A percentile compares a stretch with the other conserved stretches of the same genome.
Evolutionary conservation across 37 sponge, comb jelly and placozoan species (phyloP).

Genomic region (Chondrosia reniformis): DNA sequence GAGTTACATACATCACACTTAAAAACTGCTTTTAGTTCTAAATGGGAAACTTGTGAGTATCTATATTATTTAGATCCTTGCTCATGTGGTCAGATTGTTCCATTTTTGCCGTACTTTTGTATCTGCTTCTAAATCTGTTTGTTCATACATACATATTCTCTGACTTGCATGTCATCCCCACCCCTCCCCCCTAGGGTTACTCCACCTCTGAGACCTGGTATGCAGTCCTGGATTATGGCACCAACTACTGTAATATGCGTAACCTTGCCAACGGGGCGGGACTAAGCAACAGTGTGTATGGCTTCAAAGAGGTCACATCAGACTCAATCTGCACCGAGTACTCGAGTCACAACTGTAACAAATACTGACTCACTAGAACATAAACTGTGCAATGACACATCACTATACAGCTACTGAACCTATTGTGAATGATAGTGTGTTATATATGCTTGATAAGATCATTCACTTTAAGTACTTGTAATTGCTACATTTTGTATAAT

Average conservation of each 20-base stretch:
- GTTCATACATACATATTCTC: no score
- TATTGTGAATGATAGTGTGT: not conserved
- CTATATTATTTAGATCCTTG: not conserved
- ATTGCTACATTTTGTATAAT: no score
- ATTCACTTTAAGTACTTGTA: no score
- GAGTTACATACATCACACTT: no score
- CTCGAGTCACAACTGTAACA: constrained; percentile 48
- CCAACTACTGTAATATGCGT: constrained; percentile 86
- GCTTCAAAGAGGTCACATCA: constrained; percentile 58
- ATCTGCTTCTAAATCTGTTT: no score
- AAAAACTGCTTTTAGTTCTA: no score
- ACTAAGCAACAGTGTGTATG: constrained; percentile 29
- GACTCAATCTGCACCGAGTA: constrained; percentile 72
- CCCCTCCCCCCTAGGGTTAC: constrained; percentile 36
- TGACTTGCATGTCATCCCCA: no score
- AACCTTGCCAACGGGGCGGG: constrained; percentile 64
- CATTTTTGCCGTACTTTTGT: no score
- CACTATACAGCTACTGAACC: not conserved
- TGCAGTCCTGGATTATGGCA: constrained; percentile 73
- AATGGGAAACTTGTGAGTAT: no score
- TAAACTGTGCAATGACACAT: not conserved
- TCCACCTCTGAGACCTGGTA: constrained; percentile 77
- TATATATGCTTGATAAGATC: no score
- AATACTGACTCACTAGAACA: no score
- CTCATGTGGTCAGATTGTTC: no score